phyloP scores from a whole-genome alignment of 2,113 vertebrate genomes.

The Trematomus loennbergii region DNA sequence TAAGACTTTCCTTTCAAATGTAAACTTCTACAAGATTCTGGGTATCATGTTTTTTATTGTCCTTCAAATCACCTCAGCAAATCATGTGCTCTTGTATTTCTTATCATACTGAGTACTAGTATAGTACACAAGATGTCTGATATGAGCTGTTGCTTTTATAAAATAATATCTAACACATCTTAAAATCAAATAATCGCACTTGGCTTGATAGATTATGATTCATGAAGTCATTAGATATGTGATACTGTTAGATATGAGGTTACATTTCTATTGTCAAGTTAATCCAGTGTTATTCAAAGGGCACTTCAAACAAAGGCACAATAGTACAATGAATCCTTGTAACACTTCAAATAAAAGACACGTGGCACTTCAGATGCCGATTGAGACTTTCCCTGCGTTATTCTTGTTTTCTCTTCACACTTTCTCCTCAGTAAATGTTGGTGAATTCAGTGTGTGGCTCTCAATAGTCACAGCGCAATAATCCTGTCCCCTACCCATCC shows the following conservation, averaged over 20 bases:
- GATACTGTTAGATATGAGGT: neutral
- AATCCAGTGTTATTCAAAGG: neutral
- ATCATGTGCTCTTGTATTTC: neutral
- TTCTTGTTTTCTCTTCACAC: constrained; percentile 22
- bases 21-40: neutral
- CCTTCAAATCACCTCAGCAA: neutral
- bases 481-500: constrained; percentile 39
- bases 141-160: neutral
- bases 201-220: neutral
- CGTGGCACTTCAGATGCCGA: constrained; percentile 3
- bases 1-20: neutral
- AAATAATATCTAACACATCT: neutral
- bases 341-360: neutral
- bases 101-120: neutral
- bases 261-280: neutral
- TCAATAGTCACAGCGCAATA: constrained; percentile 47
- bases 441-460: constrained; percentile 4
- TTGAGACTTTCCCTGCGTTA: neutral
- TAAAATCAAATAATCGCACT: neutral
- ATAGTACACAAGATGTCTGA: neutral
- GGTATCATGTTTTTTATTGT: neutral
- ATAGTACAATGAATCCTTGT: neutral
- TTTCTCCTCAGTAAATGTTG: constrained; percentile 11
- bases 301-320: neutral
- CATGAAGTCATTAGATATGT: neutral